These are phyloP conservation scores for Erinaceus europaeus DNA, from an alignment of 2,113 vertebrate genomes.

Conservation along the genomic window DNA sequence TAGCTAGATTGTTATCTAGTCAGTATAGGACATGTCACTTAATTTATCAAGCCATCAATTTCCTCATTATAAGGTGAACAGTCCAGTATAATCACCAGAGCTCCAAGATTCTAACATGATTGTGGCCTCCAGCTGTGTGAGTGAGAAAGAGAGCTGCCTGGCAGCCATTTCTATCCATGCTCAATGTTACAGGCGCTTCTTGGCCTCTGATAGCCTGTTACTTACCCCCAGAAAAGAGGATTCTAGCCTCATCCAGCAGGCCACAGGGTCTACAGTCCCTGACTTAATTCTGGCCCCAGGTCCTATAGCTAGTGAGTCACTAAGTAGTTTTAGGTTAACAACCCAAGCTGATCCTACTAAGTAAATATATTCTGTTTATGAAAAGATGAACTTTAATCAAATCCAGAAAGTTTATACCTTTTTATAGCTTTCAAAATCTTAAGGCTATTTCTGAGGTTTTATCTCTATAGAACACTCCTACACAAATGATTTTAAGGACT, in stretches of 20 bases:
- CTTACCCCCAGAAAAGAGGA: neutral
- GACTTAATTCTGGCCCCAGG: neutral
- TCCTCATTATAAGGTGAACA: neutral
- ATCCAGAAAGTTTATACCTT: neutral
- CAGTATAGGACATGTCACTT: neutral
- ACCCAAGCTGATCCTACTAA: slow-evolving; percentile 1
- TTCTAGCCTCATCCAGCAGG: neutral
- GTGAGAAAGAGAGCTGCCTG: neutral
- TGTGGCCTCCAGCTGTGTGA: neutral
- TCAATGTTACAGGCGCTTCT: neutral
- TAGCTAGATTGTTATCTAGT: neutral
- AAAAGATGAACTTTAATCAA: slow-evolving; percentile 36
- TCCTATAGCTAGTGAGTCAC: neutral
- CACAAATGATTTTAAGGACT: neutral
- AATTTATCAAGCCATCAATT: neutral
- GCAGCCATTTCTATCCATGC: neutral
- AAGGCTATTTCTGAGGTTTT: slow-evolving; percentile 3
- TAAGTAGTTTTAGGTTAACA: slow-evolving; percentile 10
- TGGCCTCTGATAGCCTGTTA: neutral
- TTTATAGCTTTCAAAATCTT: slow-evolving; percentile 12
- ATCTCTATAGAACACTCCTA: neutral
- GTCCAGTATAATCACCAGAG: neutral
- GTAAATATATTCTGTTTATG: slow-evolving; percentile 28
- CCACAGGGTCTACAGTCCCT: neutral
- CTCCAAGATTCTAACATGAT: neutral